Evolutionary conservation across 2,888 invertebrate species (phyloP), one percentile per base, ranked within the genome.

Genomic region (Aspidapion aeneum): DNA sequence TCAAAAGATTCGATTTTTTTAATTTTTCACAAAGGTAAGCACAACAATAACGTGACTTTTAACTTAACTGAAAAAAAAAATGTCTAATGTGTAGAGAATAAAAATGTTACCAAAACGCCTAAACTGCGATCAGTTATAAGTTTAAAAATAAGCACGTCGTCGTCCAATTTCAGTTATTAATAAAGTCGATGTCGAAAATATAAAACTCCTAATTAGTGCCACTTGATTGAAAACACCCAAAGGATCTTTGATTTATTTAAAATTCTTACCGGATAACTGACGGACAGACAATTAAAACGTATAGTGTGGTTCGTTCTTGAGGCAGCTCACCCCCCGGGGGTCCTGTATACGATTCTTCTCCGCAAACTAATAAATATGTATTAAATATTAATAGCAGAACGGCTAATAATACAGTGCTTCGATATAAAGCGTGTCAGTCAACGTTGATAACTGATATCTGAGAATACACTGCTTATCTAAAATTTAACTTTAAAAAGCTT

Each of bases 331-430:
- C 35, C 35, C 35, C 35, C 12, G 35, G 35, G 35, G 35, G 35
- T 35, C 35, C 35, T 35, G n/a, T n/a, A 35, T 35, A 35, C 35
- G 35, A 35, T 35, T 60, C 61, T 63, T 60, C 70, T 67, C 68
- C 69, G 65, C 67, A 66, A 69, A 67, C 74, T 75, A 75, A 75
- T 75, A 75, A 74, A 75, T 75, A 75, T 75, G 75, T 75, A 75
- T 75, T 75, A 75, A 74, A 74, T 72, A 74, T 75, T 75, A 75
- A 75, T 72, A 72, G 73, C 72, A 71, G 71, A 72, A 71, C 67
- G 65, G 72, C 72, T 75, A 75, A 75, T 75, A 75, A 75, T 73
- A 74, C 72, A 74, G 70, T 72, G 71, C 73, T 70, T 70, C 74
- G 68, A 74, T 75, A 73, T 73, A 71, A 72, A 72, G 72, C 67